Evolutionary conservation across 2,113 vertebrate species (phyloP), one percentile per base, ranked within the genome.

Genomic region (Stomatorhinus ivindoensis): DNA sequence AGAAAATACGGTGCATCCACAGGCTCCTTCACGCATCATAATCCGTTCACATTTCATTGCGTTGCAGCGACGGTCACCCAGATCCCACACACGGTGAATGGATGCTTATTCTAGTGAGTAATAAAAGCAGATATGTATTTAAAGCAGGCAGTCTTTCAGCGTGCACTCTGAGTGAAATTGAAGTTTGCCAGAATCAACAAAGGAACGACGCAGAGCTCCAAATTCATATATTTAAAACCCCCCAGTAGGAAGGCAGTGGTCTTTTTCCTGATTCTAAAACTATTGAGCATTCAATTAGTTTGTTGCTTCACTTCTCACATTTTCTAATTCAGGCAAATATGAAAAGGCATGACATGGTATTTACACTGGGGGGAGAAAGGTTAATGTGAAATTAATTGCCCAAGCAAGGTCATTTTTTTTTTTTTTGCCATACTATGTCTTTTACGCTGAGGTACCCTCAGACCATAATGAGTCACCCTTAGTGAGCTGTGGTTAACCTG

Each of bases 181-280:
- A 86, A 76, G 65, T 87, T 76, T 76, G 61, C 90, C 88, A 89
- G 73, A 86, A 76, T 47, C 82, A 76, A 89, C 90, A 87, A 10
- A 88, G 44, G 46, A 48, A 80, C 65, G 88, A 89, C 31, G 89
- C 19, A 27, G 48, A 35, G 42, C 88, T 87, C 73, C 58, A 44
- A 86, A 89, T 89, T 90, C 73, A 80, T 80, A 80, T 90, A 65
- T 61, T 48, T 61, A 65, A 50, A 90, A 87, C 61, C 84, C 39
- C 65, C 84, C 76, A 86, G 88, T 76, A 39, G 27, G 46, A 73
- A 76, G 27, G 17, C 35, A 76, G 10, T 76, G 50, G 24, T 47
- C 61, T 47, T 31, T 47, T 31, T 84, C 44, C 9, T 31, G 21
- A 83, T 13, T 89, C 44, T 27, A 55, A 39, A 65, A 84, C 42